Percentiles rank a stretch among this genome's conserved stretches.
Conservation (phyloP, 2,797 vertebrate genomes). For the Protosalanx chinensis region DNA sequence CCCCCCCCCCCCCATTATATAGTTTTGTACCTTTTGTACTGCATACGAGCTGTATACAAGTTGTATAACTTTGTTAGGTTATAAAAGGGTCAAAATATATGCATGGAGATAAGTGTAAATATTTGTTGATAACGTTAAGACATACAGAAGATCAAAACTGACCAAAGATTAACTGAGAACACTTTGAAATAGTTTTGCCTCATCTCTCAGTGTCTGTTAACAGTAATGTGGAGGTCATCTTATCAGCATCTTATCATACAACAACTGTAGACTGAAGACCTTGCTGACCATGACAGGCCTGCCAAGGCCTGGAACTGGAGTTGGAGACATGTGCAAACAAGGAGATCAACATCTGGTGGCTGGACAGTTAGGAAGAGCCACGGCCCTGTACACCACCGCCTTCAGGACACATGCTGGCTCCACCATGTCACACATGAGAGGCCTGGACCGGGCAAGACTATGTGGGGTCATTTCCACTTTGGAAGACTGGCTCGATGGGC, state of each 20-base stretch:
- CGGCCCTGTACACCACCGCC: constrained; percentile 79
- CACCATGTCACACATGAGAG: constrained; percentile 70
- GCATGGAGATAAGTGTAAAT: too few species aligned
- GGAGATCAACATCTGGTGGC: constrained; percentile 73
- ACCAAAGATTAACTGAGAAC: background rate
- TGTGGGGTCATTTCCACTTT: constrained; percentile 68
- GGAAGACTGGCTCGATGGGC: constrained; percentile 78
- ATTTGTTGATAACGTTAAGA: too few species aligned
- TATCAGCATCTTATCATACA: constrained; percentile 13
- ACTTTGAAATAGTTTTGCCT: background rate
- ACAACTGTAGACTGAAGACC: constrained; percentile 18
- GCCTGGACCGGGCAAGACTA: constrained; percentile 51
- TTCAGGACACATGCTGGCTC: constrained; percentile 78
- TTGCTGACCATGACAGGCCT: constrained; percentile 57
- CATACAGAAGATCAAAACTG: too few species aligned
- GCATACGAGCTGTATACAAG: too few species aligned
- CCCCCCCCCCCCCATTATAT: too few species aligned
- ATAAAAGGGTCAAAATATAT: too few species aligned
- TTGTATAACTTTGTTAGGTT: too few species aligned
- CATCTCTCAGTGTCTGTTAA: constrained; percentile 3
- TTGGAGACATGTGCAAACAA: constrained; percentile 72
- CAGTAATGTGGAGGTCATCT: constrained; percentile 10
- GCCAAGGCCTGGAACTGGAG: constrained; percentile 52
- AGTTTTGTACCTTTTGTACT: too few species aligned
- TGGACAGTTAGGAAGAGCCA: constrained; percentile 69